phyloP scores from a whole-genome alignment of 2,888 invertebrate genomes.

The Oxytorus armatus region DNA sequence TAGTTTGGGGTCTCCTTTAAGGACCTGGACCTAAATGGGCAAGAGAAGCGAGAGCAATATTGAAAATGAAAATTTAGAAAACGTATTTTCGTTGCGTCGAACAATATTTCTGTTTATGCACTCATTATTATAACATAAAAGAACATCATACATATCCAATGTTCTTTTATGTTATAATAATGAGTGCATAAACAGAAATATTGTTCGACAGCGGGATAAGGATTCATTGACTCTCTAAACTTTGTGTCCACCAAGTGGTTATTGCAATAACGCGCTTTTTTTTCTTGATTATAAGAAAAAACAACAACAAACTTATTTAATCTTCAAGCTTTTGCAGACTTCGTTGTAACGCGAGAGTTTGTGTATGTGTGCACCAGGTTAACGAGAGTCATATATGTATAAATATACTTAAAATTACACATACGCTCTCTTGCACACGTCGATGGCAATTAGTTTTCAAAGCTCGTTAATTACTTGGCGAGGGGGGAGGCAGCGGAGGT shows the following conservation, averaged over 20 bases:
- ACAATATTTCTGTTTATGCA: conserved; percentile 32
- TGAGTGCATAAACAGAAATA: conserved; percentile 22
- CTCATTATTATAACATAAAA: neutral
- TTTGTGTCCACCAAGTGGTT: conserved; percentile 15
- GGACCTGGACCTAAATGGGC: no score
- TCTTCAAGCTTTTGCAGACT: conserved; percentile 1
- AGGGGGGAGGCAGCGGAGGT: neutral
- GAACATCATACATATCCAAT: no score
- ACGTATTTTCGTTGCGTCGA: no score
- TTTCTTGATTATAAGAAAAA: conserved; percentile 30
- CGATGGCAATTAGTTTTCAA: conserved; percentile 56
- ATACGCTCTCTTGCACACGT: conserved; percentile 29
- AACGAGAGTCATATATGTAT: neutral
- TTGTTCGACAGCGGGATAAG: conserved; percentile 25
- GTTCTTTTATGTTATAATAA: neutral
- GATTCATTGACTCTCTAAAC: conserved; percentile 6
- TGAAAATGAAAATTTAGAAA: no score
- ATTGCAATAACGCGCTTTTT: conserved; percentile 13
- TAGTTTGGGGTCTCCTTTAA: no score
- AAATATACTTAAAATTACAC: neutral
- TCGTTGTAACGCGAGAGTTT: neutral
- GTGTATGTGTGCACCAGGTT: no score
- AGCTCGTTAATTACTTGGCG: conserved; percentile 45
- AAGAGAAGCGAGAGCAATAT: no score
- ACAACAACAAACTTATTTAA: no score